Base-by-base conservation (phyloP, 2,888 invertebrate species). In the Drosophila meridionalis region DNA sequence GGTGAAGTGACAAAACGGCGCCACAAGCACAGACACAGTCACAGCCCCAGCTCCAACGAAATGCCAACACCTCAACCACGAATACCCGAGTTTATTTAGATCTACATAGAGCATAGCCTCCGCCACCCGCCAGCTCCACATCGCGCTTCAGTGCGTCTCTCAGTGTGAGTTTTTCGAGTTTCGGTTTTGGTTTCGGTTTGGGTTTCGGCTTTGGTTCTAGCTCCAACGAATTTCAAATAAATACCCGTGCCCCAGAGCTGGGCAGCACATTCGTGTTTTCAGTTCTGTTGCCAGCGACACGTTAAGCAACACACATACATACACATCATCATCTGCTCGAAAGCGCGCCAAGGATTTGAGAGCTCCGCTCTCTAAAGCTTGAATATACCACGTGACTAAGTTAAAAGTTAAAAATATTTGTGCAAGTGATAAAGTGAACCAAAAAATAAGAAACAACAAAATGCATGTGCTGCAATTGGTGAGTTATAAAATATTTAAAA, bases 91-190 rank as follows among this genome's bases (percentile, higher is more conserved):
- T 20, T 43, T 47, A 8, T 36, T 43, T 47, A 4, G 34, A 53
- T 38, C 32, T 59, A 38, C 43, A 42, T 52, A 52, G 47, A 55
- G 53, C 47, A 28, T 28, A 43, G 42, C 12, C 11, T 32, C 60
- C 40, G n/a, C 59, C n/a, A 47, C 56, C 48, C 20, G 20, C 53
- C 11, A 45, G 56, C 64, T 52, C 55, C 66, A 78, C 70, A 82
- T 80, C 83, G 86, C 91, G 87, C 87, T 87, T 90, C 90, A 90
- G 86, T 87, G 87, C 82, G 72, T 69, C 73, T 67, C 75, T 75
- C 78, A 47, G 64, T 38, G 68, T 34, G 69, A 45, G 59, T 32
- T 63, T 73, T 74, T 65, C 69, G 82, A 61, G 53, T 2, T 36
- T 36, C 38, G 81, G 59, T 50, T 52, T 79, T 53, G 57, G 52